Percentiles rank a stretch among this genome's conserved stretches.
These are phyloP conservation scores for Albula goreensis DNA, from an alignment of 2,113 vertebrate species.

Conservation along the genomic window DNA sequence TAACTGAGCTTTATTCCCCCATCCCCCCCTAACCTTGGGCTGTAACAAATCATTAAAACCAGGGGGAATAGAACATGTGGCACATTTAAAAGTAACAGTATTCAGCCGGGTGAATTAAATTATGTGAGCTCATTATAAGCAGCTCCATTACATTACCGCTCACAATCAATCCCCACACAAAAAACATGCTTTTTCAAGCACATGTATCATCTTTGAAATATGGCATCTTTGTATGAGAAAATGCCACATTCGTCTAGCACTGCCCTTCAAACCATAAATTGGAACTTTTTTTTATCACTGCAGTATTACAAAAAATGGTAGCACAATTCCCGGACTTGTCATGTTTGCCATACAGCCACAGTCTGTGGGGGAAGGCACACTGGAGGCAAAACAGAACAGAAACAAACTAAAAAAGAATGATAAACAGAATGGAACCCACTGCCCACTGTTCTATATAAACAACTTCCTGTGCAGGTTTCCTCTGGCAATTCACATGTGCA, in stretches of 20 bases:
- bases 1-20: constrained; percentile 44
- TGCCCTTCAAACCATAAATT: constrained; percentile 48
- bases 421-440: not conserved
- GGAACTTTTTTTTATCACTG: constrained; percentile 49
- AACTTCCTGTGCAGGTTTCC: not conserved
- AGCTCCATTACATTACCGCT: not conserved
- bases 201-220: not conserved
- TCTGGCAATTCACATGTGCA: constrained; percentile 25
- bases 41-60: constrained; percentile 51
- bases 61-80: not conserved
- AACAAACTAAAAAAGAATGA: not conserved
- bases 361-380: not conserved
- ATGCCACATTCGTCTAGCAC: not conserved
- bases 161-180: not conserved
- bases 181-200: not conserved
- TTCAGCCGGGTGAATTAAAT: constrained; percentile 18
- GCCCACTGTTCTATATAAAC: not conserved
- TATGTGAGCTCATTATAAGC: not conserved
- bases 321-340: not conserved
- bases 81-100: constrained; percentile 11
- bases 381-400: not conserved
- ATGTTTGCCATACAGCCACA: not conserved
- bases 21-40: constrained; percentile 41
- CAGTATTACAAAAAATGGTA: constrained; percentile 40
- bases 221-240: not conserved